Conservation (phyloP, 1,140 invertebrate species). For the Rhagoletis zephyria region DNA sequence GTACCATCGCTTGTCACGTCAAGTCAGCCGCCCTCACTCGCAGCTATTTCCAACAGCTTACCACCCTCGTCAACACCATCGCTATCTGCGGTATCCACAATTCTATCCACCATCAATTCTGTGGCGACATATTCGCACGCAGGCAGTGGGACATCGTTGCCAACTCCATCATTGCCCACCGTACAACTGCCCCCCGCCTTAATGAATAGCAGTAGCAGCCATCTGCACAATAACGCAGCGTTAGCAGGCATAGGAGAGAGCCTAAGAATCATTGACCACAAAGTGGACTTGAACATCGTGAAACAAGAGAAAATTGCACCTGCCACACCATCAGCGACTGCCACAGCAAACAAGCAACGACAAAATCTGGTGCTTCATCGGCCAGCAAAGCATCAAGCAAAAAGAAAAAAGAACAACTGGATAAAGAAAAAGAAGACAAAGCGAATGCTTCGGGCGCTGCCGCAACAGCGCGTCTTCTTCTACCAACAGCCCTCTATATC, state of each 20-base stretch:
- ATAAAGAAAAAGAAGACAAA: slow-evolving; percentile 64
- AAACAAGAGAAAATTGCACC: slow-evolving; percentile 65
- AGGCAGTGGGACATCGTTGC: slow-evolving; percentile 66
- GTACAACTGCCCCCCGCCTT: slow-evolving; percentile 68
- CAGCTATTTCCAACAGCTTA: slow-evolving; percentile 68
- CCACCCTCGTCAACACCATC: slow-evolving; percentile 63
- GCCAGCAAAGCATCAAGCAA: slow-evolving; percentile 65
- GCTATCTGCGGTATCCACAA: slow-evolving; percentile 64
- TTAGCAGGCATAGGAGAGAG: not conserved
- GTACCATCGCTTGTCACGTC: slow-evolving; percentile 34
- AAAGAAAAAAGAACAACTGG: slow-evolving; percentile 66
- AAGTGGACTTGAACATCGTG: slow-evolving; percentile 59
- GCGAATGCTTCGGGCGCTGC: slow-evolving; percentile 70
- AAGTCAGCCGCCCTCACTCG: slow-evolving; percentile 66
- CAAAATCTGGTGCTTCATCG: slow-evolving; percentile 58
- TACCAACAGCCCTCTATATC: slow-evolving; percentile 71
- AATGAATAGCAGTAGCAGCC: slow-evolving; percentile 68
- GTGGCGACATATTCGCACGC: slow-evolving; percentile 57
- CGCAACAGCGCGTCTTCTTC: slow-evolving; percentile 66
- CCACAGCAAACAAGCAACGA: slow-evolving; percentile 59
- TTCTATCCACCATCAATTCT: slow-evolving; percentile 63
- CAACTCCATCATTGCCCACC: slow-evolving; percentile 69
- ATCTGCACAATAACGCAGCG: slow-evolving; percentile 26
- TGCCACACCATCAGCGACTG: slow-evolving; percentile 62
- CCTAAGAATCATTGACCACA: not conserved